Evolutionary conservation across 2,888 invertebrate species (phyloP).

Genomic region (Mythimna vitellina): DNA sequence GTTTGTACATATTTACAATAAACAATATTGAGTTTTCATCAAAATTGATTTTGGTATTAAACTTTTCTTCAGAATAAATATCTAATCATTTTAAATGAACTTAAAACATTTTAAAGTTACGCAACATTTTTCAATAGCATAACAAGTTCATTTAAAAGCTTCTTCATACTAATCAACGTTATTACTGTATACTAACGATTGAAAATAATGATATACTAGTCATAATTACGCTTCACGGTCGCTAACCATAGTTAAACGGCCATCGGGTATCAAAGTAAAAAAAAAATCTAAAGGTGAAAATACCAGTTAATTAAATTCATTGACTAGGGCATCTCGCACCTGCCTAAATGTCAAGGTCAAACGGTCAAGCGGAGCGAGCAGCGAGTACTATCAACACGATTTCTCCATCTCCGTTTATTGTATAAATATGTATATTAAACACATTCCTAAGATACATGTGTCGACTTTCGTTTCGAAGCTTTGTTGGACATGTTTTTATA

Average conservation of each 20-base stretch:
- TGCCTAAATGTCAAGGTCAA: slow-evolving; percentile 84
- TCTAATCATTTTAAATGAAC: slow-evolving; percentile 7
- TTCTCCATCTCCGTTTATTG: slow-evolving; percentile 81
- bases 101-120: slow-evolving; percentile 11
- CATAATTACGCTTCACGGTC: slow-evolving; percentile 35
- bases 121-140: slow-evolving; percentile 15
- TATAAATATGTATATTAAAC: slow-evolving; percentile 78
- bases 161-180: slow-evolving; percentile 15
- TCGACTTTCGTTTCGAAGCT: slow-evolving; percentile 66
- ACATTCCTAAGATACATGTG: slow-evolving; percentile 73
- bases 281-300: slow-evolving; percentile 47
- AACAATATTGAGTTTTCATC: slow-evolving; percentile 22
- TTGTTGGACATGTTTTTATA: slow-evolving; percentile 62
- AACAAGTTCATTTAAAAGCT: slow-evolving; percentile 23
- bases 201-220: slow-evolving; percentile 12
- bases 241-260: slow-evolving; percentile 12
- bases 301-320: slow-evolving; percentile 63
- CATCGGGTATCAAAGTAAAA: slow-evolving; percentile 13
- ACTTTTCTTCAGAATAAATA: background rate
- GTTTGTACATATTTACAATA: slow-evolving; percentile 35
- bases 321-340: slow-evolving; percentile 61
- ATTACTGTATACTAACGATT: slow-evolving; percentile 1
- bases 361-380: slow-evolving; percentile 72
- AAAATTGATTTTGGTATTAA: slow-evolving; percentile 11
- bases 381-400: slow-evolving; percentile 74